Evolutionary conservation across 1,140 invertebrate species (phyloP).

Genomic region (Atta texana): DNA sequence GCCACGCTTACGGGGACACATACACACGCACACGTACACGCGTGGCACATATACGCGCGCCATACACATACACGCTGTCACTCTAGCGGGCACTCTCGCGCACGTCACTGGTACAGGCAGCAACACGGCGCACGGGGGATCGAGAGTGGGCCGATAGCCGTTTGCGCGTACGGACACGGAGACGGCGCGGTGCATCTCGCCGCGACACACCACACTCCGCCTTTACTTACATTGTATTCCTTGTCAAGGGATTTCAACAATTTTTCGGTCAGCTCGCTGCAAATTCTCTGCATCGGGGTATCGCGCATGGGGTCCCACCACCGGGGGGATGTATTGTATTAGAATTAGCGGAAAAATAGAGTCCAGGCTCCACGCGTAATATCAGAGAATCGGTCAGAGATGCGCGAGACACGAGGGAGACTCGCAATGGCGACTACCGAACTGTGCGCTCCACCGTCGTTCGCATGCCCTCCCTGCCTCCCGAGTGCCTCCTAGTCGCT

Average conservation of each 20-base stretch:
- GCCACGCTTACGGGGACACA: conserved; percentile 37
- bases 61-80: conserved; percentile 49
- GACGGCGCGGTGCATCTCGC: conserved; percentile 76
- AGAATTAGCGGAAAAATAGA: conserved; percentile 75
- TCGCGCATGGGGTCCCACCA: conserved; percentile 81
- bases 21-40: conserved; percentile 62
- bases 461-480: conserved; percentile 85
- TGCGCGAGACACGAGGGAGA: conserved; percentile 81
- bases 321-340: conserved; percentile 74
- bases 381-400: conserved; percentile 75
- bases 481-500: conserved; percentile 82
- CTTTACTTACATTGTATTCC: conserved; percentile 90
- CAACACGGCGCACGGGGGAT: conserved; percentile 80
- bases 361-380: conserved; percentile 78
- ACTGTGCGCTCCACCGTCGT: conserved; percentile 78
- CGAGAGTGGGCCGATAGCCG: conserved; percentile 85
- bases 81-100: conserved; percentile 73
- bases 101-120: conserved; percentile 78
- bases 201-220: conserved; percentile 68
- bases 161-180: conserved; percentile 83
- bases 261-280: conserved; percentile 89
- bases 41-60: conserved; percentile 65
- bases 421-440: conserved; percentile 86
- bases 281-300: conserved; percentile 88
- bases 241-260: conserved; percentile 89